Evolutionary conservation across 2,888 invertebrate species (phyloP).

Genomic region (Baccha elongata): DNA sequence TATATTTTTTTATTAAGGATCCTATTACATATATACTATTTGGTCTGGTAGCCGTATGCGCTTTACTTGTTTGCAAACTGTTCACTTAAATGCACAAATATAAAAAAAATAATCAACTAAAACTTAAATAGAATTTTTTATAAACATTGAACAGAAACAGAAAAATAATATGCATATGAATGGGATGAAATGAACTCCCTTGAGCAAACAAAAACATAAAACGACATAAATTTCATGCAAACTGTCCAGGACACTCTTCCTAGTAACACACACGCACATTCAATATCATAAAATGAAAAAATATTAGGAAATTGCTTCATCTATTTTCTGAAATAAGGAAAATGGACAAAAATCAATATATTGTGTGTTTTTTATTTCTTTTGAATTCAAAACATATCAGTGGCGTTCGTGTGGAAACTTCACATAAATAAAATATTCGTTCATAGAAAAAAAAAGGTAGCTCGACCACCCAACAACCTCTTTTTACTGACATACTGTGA

Average conservation of each 20-base stretch:
- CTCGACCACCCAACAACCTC: neutral
- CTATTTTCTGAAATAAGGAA: constrained; percentile 30
- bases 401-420: constrained; percentile 41
- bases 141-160: neutral
- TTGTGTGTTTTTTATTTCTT: neutral
- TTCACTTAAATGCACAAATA: too few species aligned
- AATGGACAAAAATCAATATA: constrained; percentile 18
- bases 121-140: too few species aligned
- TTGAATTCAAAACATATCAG: neutral
- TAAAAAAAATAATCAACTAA: too few species aligned
- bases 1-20: too few species aligned
- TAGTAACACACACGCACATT: constrained; percentile 2
- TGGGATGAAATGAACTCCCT: neutral
- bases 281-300: constrained; percentile 1
- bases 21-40: constrained; percentile 3
- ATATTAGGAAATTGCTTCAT: constrained; percentile 35
- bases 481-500: too few species aligned
- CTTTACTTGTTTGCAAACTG: too few species aligned
- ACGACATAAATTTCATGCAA: constrained; percentile 24
- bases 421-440: constrained; percentile 37
- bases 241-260: constrained; percentile 23
- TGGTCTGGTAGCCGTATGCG: too few species aligned
- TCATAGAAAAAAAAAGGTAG: constrained; percentile 17
- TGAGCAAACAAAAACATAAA: constrained; percentile 15
- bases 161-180: neutral